Conservation (phyloP, 2,888 invertebrate species). For the Didymodactylos carnosus region DNA sequence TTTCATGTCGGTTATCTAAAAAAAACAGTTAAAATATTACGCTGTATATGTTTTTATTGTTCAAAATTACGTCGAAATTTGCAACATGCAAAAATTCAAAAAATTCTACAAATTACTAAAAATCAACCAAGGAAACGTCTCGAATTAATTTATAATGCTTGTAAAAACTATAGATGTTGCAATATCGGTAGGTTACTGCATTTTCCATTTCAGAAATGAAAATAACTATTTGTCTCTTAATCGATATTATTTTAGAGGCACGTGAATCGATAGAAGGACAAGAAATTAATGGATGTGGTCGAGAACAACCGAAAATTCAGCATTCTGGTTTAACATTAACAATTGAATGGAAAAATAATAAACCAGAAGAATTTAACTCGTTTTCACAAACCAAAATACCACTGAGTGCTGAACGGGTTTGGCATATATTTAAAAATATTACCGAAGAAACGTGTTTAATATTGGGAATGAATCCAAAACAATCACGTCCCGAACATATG, state of each 20-base stretch:
- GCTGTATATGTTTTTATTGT: slow-evolving; percentile 97
- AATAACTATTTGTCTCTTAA: no score
- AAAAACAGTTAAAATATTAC: slow-evolving; percentile 83
- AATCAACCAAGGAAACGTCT: slow-evolving; percentile 82
- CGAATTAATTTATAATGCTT: slow-evolving; percentile 84
- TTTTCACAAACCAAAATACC: slow-evolving; percentile 69
- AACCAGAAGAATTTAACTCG: slow-evolving; percentile 92
- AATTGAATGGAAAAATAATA: slow-evolving; percentile 89
- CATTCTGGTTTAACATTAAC: slow-evolving; percentile 71
- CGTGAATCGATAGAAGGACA: slow-evolving; percentile 18
- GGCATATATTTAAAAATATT: slow-evolving; percentile 85
- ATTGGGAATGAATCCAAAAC: slow-evolving; percentile 65
- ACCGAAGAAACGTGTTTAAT: slow-evolving; percentile 31
- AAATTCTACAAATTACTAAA: slow-evolving; percentile 80
- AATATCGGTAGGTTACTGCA: no score
- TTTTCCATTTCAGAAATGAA: no score
- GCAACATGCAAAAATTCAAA: slow-evolving; percentile 72
- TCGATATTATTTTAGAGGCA: no score
- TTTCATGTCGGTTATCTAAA: slow-evolving; percentile 93
- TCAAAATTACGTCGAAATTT: slow-evolving; percentile 85
- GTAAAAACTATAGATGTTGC: slow-evolving; percentile 90
- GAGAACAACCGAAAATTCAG: slow-evolving; percentile 80
- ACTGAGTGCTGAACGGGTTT: slow-evolving; percentile 79
- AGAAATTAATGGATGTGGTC: slow-evolving; percentile 58
- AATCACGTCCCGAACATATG: slow-evolving; percentile 96